These are phyloP conservation scores for Pseudomyrmex pallidus DNA, from an alignment of 1,140 invertebrate genomes.

Conservation along the genomic window DNA sequence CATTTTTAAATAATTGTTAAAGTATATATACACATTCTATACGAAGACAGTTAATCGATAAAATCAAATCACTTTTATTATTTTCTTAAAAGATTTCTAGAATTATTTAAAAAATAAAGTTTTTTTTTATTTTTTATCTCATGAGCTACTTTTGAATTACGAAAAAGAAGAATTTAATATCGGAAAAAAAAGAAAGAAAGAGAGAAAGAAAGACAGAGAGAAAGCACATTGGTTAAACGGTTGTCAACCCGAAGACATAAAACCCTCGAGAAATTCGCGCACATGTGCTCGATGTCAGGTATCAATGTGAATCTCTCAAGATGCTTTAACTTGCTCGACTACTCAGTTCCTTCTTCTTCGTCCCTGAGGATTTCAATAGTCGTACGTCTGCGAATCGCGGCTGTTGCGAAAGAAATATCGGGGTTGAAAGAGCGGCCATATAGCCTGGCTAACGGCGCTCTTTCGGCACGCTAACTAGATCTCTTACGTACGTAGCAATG, in stretches of 20 bases:
- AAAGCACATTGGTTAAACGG: conserved; percentile 4
- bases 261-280: conserved; percentile 23
- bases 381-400: conserved; percentile 7
- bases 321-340: neutral
- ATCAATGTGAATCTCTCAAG: conserved; percentile 44
- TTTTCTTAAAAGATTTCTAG: neutral
- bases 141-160: neutral
- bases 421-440: neutral
- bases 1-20: too few species aligned
- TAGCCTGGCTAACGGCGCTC: conserved; percentile 11
- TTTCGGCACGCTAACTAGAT: conserved; percentile 22
- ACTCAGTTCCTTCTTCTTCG: neutral
- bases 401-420: conserved; percentile 39
- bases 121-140: neutral
- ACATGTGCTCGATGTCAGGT: conserved; percentile 9
- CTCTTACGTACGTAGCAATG: neutral
- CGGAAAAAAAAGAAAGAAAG: neutral
- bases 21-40: too few species aligned
- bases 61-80: conserved; percentile 9
- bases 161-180: conserved; percentile 1
- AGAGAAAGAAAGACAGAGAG: too few species aligned
- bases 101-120: neutral
- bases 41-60: neutral
- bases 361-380: conserved; percentile 16
- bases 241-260: neutral